Evolutionary conservation across 2,797 vertebrate genomes (phyloP).

Genomic region (Novumbra hubbsi): DNA sequence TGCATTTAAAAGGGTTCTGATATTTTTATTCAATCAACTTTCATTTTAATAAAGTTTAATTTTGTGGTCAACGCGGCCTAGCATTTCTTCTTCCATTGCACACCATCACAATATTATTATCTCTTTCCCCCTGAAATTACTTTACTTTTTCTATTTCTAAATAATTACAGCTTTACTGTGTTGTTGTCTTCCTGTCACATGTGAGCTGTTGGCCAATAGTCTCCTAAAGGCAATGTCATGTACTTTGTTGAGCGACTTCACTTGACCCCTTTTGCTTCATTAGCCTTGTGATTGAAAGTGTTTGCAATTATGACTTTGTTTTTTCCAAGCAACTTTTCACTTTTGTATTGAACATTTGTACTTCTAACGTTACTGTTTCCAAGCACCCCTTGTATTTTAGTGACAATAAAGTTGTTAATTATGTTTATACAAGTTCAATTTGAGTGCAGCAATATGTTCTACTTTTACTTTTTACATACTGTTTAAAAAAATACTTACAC

Average conservation of each 20-base stretch:
- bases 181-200: slow-evolving; percentile 21
- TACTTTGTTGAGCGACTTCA: slow-evolving; percentile 17
- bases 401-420: slow-evolving; percentile 39
- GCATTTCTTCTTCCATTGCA: no score
- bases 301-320: slow-evolving; percentile 4
- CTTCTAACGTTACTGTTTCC: slow-evolving; percentile 37
- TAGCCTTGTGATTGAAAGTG: slow-evolving; percentile 1
- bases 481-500: background rate
- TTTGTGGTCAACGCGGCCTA: no score
- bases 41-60: no score
- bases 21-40: no score
- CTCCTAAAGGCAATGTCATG: slow-evolving; percentile 17
- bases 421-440: background rate
- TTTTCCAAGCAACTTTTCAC: slow-evolving; percentile 31
- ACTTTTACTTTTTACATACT: background rate
- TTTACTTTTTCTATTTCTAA: slow-evolving; percentile 5
- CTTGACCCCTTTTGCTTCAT: slow-evolving; percentile 2
- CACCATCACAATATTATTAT: slow-evolving; percentile 1
- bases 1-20: no score
- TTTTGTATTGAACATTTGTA: slow-evolving; percentile 45
- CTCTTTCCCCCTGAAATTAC: slow-evolving; percentile 9
- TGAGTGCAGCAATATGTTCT: background rate
- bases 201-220: slow-evolving; percentile 15
- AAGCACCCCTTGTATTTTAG: slow-evolving; percentile 34
- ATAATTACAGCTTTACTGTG: slow-evolving; percentile 20